Conservation (phyloP, 30 jellyfish, hydroid and myxozoan species). For the Euphysa ruthae region DNA sequence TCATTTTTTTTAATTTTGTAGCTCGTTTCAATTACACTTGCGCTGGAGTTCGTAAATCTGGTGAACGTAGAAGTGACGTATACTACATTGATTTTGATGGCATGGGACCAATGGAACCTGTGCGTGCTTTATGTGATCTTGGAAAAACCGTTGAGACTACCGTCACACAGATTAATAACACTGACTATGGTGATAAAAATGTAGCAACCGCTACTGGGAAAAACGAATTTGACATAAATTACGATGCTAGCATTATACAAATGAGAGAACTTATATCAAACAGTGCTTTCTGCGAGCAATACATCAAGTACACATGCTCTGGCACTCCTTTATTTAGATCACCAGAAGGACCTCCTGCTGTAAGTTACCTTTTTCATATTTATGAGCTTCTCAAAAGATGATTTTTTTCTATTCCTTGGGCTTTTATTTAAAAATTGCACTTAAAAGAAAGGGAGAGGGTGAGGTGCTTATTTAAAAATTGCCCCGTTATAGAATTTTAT, state of each 20-base stretch:
- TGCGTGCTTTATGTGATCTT: conserved; percentile 76
- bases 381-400: no score
- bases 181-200: conserved; percentile 44
- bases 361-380: no score
- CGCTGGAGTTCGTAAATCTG: conserved; percentile 78
- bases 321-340: conserved; percentile 70
- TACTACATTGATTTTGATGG: conserved; percentile 94
- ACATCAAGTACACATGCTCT: conserved; percentile 59
- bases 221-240: conserved; percentile 45
- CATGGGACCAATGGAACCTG: conserved; percentile 76
- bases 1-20: no score
- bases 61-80: conserved; percentile 68
- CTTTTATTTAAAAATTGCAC: no score
- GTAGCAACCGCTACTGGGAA: conserved; percentile 58
- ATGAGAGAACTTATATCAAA: conserved; percentile 68
- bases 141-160: conserved; percentile 82
- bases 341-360: conserved; percentile 72
- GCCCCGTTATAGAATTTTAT: no score
- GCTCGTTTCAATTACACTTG: conserved; percentile 97
- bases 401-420: no score
- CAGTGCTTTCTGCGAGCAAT: conserved; percentile 53
- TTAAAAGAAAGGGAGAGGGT: no score
- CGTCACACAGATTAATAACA: conserved; percentile 75
- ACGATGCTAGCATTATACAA: conserved; percentile 70
- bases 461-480: no score